These are phyloP conservation scores for Dromiciops gliroides DNA, from an alignment of 2,113 vertebrate species.

Conservation along the genomic window DNA sequence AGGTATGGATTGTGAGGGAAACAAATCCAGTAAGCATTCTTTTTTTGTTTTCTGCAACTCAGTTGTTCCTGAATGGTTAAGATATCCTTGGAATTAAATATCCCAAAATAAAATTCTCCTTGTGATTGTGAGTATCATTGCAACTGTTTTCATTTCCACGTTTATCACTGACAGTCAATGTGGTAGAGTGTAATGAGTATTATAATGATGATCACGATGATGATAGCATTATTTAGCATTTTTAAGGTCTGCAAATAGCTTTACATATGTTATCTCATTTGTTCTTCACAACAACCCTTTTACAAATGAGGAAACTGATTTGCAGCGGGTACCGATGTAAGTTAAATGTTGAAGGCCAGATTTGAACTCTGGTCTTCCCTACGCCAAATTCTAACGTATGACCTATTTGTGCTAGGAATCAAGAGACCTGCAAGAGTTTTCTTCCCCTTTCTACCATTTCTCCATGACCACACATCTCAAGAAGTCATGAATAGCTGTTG, in stretches of 20 bases:
- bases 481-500: background rate
- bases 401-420: too few species aligned
- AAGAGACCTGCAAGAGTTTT: too few species aligned
- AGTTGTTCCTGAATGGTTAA: background rate
- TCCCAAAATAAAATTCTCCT: background rate
- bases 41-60: background rate
- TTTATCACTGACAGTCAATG: background rate
- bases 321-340: background rate
- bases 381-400: background rate
- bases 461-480: too few species aligned
- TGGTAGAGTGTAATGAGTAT: background rate
- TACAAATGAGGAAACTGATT: background rate
- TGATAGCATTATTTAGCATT: background rate
- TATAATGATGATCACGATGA: background rate
- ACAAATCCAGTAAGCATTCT: background rate
- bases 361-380: background rate
- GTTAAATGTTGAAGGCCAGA: background rate
- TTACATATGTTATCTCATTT: background rate
- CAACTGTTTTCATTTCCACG: background rate
- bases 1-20: background rate
- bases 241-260: background rate
- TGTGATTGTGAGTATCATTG: background rate
- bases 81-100: background rate
- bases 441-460: too few species aligned
- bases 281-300: background rate